Base-by-base conservation (phyloP, 92 coral and sea anemone species). In the Phenganax stokvisi region DNA sequence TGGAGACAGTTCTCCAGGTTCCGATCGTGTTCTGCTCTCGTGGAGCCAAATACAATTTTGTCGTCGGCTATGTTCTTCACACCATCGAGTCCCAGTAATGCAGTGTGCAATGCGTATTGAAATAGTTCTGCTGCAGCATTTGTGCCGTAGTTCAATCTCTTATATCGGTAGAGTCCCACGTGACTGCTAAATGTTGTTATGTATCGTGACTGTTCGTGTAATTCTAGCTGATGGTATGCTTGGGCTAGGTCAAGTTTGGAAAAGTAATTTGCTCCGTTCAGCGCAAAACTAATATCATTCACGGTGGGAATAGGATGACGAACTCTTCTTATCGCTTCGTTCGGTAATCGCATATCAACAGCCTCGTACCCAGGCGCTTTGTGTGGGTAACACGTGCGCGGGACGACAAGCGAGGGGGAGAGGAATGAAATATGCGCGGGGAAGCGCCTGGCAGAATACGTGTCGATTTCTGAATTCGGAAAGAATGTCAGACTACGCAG, bases 221-320 rank as follows among this genome's bases (percentile, higher is more conserved):
- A 37, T 75, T 81, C 85, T 74, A 83, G 58, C 63, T 83, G 85
- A 52, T 83, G 80, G 28, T 83, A 83, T 10, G 63, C 85, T 72
- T 75, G 67, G 62, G 47, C 47, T 37, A 37, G 47, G 47, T 37
- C 47, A 37, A 37, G 47, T 37, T 37, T 37, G 47, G 47, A 37
- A 37, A 37, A 37, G 47, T 37, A 37, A 37, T 37, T 37, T 37
- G 47, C 47, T 37, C 47, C 47, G 5, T 37, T 37, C 47, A 37
- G 47, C 2, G 47, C 47, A 37, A 37, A 37, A 37, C 47, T 37
- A 1, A 37, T 37, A 37, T 5, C 47, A 37, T 37, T 37, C 47
- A 37, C 47, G 47, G 47, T 37, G 47, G 47, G 47, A 37, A 37
- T 37, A 37, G 47, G 47, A 5, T 37, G 47, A 37, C 47, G 2